Evolutionary conservation across 2,888 invertebrate genomes (phyloP).

Genomic region (Lumbricus terrestris): DNA sequence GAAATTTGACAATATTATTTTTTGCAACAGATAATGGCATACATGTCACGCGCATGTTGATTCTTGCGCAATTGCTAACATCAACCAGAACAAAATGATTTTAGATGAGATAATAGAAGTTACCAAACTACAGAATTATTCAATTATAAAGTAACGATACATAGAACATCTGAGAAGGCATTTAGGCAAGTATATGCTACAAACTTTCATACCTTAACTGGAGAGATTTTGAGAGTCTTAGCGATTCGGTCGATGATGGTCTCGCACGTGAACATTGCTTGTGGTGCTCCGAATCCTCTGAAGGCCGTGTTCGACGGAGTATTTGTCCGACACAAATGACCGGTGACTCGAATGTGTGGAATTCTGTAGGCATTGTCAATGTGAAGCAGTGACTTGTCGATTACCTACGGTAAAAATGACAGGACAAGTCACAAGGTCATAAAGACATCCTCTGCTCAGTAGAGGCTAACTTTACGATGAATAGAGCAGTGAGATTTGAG

Average conservation of each 20-base stretch:
- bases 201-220: conserved; percentile 27
- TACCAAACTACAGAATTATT: no score
- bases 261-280: conserved; percentile 47
- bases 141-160: no score
- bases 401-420: conserved; percentile 65
- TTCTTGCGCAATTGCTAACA: not conserved
- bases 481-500: no score
- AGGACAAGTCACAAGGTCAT: not conserved
- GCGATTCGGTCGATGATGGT: conserved; percentile 62
- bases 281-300: conserved; percentile 61
- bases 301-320: conserved; percentile 89
- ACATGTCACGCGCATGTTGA: not conserved
- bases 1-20: no score
- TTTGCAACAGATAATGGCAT: no score
- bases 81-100: not conserved
- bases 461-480: no score
- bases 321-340: conserved; percentile 77
- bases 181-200: not conserved
- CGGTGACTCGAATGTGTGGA: conserved; percentile 72
- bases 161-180: not conserved
- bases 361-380: conserved; percentile 69
- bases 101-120: no score
- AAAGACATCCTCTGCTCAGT: not conserved
- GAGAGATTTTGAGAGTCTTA: conserved; percentile 39
- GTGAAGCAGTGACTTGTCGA: conserved; percentile 81